phyloP scores from a whole-genome alignment of 2,888 invertebrate species.

The Hemicrepidius hirtus region DNA sequence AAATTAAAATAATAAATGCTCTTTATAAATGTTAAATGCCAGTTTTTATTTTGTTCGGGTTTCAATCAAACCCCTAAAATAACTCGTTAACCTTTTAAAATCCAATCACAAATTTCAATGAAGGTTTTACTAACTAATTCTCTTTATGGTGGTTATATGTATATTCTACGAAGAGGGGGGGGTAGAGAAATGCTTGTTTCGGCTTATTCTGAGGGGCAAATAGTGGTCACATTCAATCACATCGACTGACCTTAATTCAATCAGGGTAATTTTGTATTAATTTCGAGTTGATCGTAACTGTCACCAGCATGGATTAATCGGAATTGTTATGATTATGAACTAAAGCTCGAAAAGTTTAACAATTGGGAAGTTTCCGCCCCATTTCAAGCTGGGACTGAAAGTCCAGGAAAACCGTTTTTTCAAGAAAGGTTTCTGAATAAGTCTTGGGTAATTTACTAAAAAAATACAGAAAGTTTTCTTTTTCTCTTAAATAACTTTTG shows the following conservation, averaged over 20 bases:
- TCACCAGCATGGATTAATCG: not conserved
- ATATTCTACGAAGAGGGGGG: not conserved
- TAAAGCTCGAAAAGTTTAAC: no score
- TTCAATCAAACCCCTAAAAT: not conserved
- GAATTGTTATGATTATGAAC: no score
- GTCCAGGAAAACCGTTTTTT: no score
- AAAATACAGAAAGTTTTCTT: no score
- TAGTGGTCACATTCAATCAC: slow-evolving; percentile 57
- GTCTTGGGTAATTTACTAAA: no score
- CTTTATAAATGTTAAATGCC: not conserved
- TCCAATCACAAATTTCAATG: not conserved
- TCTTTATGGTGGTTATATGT: slow-evolving; percentile 3
- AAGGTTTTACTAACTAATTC: not conserved
- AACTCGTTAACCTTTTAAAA: slow-evolving; percentile 1
- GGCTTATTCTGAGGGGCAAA: not conserved
- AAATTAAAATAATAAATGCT: no score
- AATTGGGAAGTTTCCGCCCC: no score
- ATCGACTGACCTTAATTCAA: slow-evolving; percentile 58
- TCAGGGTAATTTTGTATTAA: slow-evolving; percentile 51
- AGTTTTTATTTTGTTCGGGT: no score
- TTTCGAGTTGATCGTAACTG: slow-evolving; percentile 25
- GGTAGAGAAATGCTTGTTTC: not conserved
- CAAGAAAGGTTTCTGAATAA: no score
- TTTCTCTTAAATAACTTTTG: no score
- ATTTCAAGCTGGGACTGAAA: no score